phyloP scores from a whole-genome alignment of 2,113 vertebrate species.

The Boulengerochromis microlepis region DNA sequence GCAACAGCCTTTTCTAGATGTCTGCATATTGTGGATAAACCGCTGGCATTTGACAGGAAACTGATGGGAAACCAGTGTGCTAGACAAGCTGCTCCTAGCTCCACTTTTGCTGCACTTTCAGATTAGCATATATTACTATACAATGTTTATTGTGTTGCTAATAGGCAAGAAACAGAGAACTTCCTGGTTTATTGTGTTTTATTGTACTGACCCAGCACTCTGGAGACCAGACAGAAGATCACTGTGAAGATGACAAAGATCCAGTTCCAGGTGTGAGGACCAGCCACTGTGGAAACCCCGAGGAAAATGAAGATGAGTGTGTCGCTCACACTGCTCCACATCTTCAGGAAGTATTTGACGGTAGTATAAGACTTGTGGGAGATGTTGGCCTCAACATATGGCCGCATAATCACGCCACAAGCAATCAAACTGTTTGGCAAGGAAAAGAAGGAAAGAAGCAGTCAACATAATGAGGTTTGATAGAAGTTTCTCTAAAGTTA shows the following conservation, averaged over 20 bases:
- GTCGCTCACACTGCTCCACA: conserved; percentile 98
- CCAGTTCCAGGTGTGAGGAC: conserved; percentile 92
- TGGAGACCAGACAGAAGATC: conserved; percentile 84
- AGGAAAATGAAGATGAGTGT: conserved; percentile 99
- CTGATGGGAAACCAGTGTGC: background rate
- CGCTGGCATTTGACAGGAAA: too few relatives aligned
- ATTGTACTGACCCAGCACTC: conserved; percentile 80
- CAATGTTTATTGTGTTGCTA: background rate
- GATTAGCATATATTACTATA: background rate
- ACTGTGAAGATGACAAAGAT: conserved; percentile 85
- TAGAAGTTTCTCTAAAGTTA: background rate
- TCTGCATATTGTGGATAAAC: too few relatives aligned
- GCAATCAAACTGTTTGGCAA: conserved; percentile 80
- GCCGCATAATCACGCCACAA: conserved; percentile 87
- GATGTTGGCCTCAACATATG: conserved; percentile 96
- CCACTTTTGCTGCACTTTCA: rapidly evolving
- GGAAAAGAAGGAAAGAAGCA: background rate
- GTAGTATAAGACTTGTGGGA: conserved; percentile 98
- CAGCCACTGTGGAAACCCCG: conserved; percentile 89
- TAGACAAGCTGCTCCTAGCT: background rate
- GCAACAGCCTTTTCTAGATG: too few relatives aligned
- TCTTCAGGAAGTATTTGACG: conserved; percentile 97
- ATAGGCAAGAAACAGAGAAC: background rate
- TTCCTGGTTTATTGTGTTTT: background rate
- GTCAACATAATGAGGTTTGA: background rate